Conservation (phyloP, 2,113 vertebrate species). For the Rhinoderma darwinii region DNA sequence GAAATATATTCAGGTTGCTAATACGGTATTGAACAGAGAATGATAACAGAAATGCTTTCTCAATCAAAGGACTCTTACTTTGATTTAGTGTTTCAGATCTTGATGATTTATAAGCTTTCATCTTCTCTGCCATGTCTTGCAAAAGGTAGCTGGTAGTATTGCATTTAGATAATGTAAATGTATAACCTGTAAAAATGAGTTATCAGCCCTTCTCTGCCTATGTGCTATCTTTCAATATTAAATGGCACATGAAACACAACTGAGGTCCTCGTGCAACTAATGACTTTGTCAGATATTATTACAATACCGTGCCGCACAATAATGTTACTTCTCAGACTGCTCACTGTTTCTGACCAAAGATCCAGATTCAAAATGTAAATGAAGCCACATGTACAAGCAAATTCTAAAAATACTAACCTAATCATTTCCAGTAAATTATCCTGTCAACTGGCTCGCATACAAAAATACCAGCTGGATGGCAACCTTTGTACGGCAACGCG, state of each 20-base stretch:
- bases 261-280: neutral
- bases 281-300: constrained; percentile 31
- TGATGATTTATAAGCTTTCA: constrained; percentile 24
- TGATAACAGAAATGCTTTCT: constrained; percentile 34
- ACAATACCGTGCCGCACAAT: neutral
- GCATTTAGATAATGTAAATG: constrained; percentile 24
- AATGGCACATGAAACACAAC: constrained; percentile 4
- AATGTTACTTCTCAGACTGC: constrained; percentile 31
- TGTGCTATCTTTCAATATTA: neutral
- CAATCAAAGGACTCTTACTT: constrained; percentile 33
- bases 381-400: constrained; percentile 32
- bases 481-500: constrained; percentile 44
- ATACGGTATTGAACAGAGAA: constrained; percentile 13
- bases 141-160: constrained; percentile 14
- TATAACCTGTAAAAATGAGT: constrained; percentile 8
- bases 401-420: constrained; percentile 49
- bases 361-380: constrained; percentile 21
- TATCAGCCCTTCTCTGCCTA: neutral
- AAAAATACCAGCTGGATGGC: constrained; percentile 55
- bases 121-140: neutral
- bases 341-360: constrained; percentile 22
- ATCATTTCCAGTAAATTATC: constrained; percentile 57
- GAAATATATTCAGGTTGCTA: constrained; percentile 48
- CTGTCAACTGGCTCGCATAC: constrained; percentile 44
- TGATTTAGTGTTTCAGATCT: constrained; percentile 43